These are phyloP conservation scores for Lamprologus callipterus DNA, from an alignment of 2,113 vertebrate species.

Conservation along the genomic window DNA sequence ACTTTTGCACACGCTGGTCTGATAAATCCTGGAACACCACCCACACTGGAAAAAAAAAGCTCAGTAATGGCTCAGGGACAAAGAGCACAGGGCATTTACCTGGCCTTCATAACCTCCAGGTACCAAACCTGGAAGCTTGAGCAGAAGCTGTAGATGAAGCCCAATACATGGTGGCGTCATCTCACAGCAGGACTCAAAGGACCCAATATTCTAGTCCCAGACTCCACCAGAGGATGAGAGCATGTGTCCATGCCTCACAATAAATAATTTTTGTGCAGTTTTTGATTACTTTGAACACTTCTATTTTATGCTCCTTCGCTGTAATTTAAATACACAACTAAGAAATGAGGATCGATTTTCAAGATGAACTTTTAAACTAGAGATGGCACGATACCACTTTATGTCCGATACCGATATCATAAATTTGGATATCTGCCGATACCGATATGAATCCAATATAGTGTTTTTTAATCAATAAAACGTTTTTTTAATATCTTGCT, in stretches of 20 bases:
- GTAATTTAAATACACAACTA: slow-evolving; percentile 4
- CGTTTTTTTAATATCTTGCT: too few relatives aligned
- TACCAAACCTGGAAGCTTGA: background rate
- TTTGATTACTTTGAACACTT: background rate
- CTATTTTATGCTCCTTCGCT: background rate
- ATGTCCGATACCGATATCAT: too few relatives aligned
- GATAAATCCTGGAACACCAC: background rate
- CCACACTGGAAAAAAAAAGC: background rate
- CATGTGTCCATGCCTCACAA: background rate
- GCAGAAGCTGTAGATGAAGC: background rate
- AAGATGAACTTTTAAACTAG: background rate
- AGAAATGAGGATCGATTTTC: slow-evolving; percentile 3
- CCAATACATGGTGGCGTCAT: background rate
- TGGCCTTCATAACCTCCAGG: background rate
- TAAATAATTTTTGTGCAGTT: background rate
- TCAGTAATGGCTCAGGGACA: background rate
- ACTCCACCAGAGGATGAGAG: background rate
- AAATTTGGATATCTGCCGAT: too few relatives aligned
- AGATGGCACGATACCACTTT: too few relatives aligned
- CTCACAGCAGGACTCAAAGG: background rate
- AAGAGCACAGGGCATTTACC: background rate
- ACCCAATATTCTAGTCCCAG: background rate
- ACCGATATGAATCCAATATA: too few relatives aligned
- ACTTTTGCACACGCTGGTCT: background rate
- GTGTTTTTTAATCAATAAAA: too few relatives aligned